Evolutionary conservation across 1,140 invertebrate species (phyloP), one percentile per base, ranked within the genome.

Genomic region (Drosophila murphyi): DNA sequence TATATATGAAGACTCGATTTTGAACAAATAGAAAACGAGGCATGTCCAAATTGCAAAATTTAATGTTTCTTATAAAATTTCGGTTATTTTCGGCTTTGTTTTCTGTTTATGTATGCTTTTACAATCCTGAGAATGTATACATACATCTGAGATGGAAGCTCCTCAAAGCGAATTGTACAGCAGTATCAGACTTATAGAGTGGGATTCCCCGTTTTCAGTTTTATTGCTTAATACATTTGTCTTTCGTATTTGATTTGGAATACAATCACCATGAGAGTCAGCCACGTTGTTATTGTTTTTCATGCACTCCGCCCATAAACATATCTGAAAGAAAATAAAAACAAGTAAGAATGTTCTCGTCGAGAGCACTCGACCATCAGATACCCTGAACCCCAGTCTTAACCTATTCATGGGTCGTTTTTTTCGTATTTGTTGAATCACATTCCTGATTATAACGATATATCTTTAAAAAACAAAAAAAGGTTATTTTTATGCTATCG

Each of bases 101-200:
- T 20, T 28, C 5, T 35, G 8, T 54, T 31, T 54, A 31, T 37
- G 41, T 43, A 4, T 10, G 41, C n/a, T 10, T 43, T 7, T 43
- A 43, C 20, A 20, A 20, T 20, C 20, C 0, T 20, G 20, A 41
- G 10, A 41, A 10, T 41, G 3, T 39, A 8, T 41, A 41, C 8
- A 10, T 41, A 41, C 2, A 7, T 61, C 31, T 43, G 37, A 45
- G 41, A 45, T 47, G n/a, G 10, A 29, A n/a, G 12, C 29, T 34
- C 43, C 34, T 64, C 45, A 67, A 67, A 52, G 54, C 32, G 62
- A 57, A 67, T 73, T 68, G 37, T 47, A 29, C 54, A 68, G 29
- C 51, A 56, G 31, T 55, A 2, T 1, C 5, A 10, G 39, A 2
- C 32, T 20, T 62, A 39, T 51, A 5, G 47, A 28, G n/a, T 32